A percentile compares a stretch with the other conserved stretches of the same genome.
These are phyloP conservation scores for Felis chaus DNA, from an alignment of 2,113 vertebrate species.

Conservation along the genomic window DNA sequence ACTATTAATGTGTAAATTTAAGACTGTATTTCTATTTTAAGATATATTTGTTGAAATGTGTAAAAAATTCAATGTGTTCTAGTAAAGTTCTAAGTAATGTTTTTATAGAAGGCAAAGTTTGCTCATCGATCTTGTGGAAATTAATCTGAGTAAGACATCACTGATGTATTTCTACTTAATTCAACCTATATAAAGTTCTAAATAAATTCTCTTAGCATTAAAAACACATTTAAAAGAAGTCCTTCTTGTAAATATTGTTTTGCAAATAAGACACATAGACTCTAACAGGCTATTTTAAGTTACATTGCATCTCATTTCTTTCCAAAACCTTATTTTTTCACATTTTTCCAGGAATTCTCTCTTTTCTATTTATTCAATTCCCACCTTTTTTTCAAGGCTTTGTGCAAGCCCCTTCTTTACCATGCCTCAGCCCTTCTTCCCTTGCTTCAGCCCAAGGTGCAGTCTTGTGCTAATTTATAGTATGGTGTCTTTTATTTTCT, in stretches of 20 bases:
- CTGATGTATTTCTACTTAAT: not conserved
- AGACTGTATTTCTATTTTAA: not conserved
- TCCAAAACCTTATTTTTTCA: not conserved
- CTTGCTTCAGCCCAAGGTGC: not conserved
- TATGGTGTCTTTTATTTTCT: not conserved
- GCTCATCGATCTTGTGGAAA: not conserved
- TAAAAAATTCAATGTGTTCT: not conserved
- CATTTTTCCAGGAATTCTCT: not conserved
- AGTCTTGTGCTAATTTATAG: not conserved
- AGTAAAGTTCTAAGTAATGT: not conserved
- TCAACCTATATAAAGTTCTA: not conserved
- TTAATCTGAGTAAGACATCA: not conserved
- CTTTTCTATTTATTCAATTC: not conserved
- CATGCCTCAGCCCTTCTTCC: not conserved
- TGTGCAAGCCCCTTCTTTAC: not conserved
- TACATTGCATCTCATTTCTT: not conserved
- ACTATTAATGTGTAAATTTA: not conserved
- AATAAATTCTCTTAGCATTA: conserved; percentile 36
- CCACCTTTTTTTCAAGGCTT: not conserved
- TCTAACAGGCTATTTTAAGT: not conserved
- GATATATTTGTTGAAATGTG: not conserved
- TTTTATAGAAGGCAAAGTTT: conserved; percentile 22
- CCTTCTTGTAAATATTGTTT: conserved; percentile 12
- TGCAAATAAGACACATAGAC: not conserved
- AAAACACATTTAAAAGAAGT: not conserved